Evolutionary conservation across 2,797 vertebrate species (phyloP).

Genomic region (Nasua narica): DNA sequence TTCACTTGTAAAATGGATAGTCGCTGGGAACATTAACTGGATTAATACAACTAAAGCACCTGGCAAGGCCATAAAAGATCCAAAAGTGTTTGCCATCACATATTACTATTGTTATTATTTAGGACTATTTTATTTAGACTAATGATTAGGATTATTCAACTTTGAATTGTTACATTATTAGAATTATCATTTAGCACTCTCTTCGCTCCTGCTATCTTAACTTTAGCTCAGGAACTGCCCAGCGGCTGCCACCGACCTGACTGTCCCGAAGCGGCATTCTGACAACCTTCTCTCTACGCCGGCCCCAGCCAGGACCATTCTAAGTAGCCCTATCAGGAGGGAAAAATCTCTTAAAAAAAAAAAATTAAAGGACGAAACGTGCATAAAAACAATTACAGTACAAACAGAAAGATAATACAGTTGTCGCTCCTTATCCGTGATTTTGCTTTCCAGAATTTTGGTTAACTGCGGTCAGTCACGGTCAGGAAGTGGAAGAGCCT

Average conservation of each 20-base stretch:
- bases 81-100: not conserved
- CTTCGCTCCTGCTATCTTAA: not conserved
- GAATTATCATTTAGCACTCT: not conserved
- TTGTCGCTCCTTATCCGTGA: not conserved
- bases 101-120: not conserved
- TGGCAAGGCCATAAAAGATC: not conserved
- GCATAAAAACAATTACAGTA: conserved; percentile 11
- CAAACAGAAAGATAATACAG: not conserved
- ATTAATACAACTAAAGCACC: not conserved
- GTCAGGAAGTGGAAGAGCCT: not conserved
- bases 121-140: not conserved
- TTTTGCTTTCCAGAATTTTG: not conserved
- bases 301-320: not conserved
- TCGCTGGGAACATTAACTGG: not conserved
- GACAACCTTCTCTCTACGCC: not conserved
- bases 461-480: not conserved
- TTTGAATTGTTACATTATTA: not conserved
- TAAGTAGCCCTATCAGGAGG: not conserved
- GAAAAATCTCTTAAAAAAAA: not conserved
- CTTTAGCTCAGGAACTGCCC: not conserved
- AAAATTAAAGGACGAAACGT: not conserved
- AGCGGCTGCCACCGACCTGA: not conserved
- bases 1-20: not conserved
- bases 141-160: not conserved
- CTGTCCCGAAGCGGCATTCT: not conserved